phyloP scores from a whole-genome alignment of 2,888 invertebrate species.

The Mechanitis mazaeus region DNA sequence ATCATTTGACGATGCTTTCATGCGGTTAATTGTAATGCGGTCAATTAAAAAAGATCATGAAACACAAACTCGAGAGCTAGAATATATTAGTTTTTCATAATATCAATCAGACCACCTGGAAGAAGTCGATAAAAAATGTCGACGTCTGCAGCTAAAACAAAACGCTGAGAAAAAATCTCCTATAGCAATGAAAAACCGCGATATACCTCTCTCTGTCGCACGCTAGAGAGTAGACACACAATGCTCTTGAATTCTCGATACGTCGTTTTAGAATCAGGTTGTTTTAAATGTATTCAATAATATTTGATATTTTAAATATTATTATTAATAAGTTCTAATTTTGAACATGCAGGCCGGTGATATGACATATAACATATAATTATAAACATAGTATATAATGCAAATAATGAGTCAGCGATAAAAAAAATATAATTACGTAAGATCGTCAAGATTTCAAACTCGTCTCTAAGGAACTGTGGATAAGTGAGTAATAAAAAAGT shows the following conservation, averaged over 20 bases:
- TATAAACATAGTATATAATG: neutral
- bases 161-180: slow-evolving; percentile 50
- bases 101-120: slow-evolving; percentile 50
- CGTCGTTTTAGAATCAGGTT: slow-evolving; percentile 18
- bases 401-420: slow-evolving; percentile 1
- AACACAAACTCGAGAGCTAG: neutral
- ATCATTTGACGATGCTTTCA: slow-evolving; percentile 47
- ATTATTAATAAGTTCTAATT: neutral
- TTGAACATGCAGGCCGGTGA: neutral
- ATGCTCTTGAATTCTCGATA: slow-evolving; percentile 52
- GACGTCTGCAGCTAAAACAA: slow-evolving; percentile 54
- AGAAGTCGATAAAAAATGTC: slow-evolving; percentile 43
- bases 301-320: too few relatives aligned
- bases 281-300: neutral
- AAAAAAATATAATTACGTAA: slow-evolving; percentile 34
- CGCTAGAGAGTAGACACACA: slow-evolving; percentile 42
- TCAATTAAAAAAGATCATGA: neutral
- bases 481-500: slow-evolving; percentile 74
- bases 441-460: slow-evolving; percentile 54
- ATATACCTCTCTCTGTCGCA: slow-evolving; percentile 51
- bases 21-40: slow-evolving; percentile 32
- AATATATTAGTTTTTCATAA: slow-evolving; percentile 10
- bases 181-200: slow-evolving; percentile 59
- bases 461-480: slow-evolving; percentile 65
- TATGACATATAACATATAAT: neutral